These are phyloP conservation scores for Craniophora ligustri DNA, from an alignment of 2,888 invertebrate species.

Conservation along the genomic window DNA sequence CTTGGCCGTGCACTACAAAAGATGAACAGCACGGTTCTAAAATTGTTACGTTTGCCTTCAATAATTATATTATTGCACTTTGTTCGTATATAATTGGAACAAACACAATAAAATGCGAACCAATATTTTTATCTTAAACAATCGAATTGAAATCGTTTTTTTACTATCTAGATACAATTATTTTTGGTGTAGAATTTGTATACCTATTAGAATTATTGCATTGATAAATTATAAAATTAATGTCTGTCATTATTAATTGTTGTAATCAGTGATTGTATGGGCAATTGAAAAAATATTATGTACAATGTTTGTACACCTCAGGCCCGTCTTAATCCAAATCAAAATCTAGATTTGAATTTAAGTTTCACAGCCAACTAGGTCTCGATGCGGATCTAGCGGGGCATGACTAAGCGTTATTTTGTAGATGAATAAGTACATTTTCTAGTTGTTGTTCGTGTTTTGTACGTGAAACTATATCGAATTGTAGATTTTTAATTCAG, in stretches of 20 bases:
- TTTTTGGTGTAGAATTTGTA: no score
- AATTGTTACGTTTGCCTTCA: slow-evolving; percentile 1
- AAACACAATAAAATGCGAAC: no score
- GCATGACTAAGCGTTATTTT: slow-evolving; percentile 73
- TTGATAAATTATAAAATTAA: background rate
- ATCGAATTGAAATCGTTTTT: background rate
- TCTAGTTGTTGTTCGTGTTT: slow-evolving; percentile 48
- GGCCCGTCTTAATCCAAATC: slow-evolving; percentile 52
- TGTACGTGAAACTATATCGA: slow-evolving; percentile 11
- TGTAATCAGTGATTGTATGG: slow-evolving; percentile 5
- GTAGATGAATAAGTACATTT: slow-evolving; percentile 59
- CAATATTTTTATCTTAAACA: background rate
- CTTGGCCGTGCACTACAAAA: slow-evolving; percentile 28
- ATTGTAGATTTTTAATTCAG: slow-evolving; percentile 30
- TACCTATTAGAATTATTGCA: no score
- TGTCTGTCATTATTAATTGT: background rate
- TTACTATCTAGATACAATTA: no score
- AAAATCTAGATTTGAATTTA: slow-evolving; percentile 61
- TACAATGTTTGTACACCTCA: slow-evolving; percentile 32
- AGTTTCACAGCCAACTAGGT: slow-evolving; percentile 73
- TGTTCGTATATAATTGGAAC: no score
- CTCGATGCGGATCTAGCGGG: slow-evolving; percentile 70
- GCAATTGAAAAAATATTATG: slow-evolving; percentile 7
- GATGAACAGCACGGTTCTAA: background rate
- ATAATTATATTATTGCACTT: no score